Conservation (phyloP, 2,113 vertebrate genomes). For the Paracanthobrama guichenoti region DNA sequence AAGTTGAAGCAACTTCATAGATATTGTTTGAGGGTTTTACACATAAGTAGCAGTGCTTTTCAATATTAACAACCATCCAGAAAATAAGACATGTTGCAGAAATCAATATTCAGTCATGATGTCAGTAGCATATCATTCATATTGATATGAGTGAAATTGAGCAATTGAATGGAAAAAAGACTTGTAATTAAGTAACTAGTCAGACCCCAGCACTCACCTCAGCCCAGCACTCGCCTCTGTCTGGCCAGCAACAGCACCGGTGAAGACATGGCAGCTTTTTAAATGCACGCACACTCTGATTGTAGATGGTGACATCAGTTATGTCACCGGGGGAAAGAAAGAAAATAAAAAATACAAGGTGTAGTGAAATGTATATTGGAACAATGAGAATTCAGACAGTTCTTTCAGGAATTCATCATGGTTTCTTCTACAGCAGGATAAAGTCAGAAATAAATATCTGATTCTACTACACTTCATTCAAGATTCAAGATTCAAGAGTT, state of each 20-base stretch:
- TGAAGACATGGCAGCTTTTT: neutral
- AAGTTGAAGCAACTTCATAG: no score
- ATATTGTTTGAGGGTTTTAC: neutral
- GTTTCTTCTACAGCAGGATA: no score
- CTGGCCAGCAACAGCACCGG: neutral
- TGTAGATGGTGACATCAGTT: neutral
- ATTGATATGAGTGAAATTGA: neutral
- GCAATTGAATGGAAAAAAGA: neutral
- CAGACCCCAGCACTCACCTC: neutral
- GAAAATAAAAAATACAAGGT: neutral
- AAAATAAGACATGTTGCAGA: neutral
- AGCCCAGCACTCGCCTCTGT: neutral
- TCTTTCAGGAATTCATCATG: no score
- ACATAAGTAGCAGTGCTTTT: neutral
- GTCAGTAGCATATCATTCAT: neutral
- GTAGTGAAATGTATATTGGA: neutral
- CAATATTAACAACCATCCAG: neutral
- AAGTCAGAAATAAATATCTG: no score
- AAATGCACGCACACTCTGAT: neutral
- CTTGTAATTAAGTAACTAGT: neutral
- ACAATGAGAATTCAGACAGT: neutral
- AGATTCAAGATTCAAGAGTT: no score
- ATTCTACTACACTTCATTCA: no score
- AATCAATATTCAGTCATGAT: neutral
- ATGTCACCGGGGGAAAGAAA: neutral